Percentiles rank a stretch among this genome's conserved stretches.
These are phyloP conservation scores for Stenotaenia linearis DNA, from an alignment of 2,888 invertebrate species.

Conservation along the genomic window DNA sequence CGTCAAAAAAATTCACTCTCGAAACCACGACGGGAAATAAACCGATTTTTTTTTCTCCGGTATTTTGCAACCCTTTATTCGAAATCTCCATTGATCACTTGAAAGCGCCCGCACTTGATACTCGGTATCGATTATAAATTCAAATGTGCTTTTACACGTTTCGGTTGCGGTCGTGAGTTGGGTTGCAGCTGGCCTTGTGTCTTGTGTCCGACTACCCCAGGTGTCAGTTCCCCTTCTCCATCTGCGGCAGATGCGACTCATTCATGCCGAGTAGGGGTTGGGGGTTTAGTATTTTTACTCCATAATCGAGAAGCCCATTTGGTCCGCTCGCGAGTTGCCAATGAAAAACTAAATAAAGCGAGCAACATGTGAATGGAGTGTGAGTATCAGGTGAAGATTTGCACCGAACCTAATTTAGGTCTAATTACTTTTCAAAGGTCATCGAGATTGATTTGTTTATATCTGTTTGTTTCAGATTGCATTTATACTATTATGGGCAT, in stretches of 20 bases:
- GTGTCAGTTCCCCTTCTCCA: conserved; percentile 9
- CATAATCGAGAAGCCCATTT: not conserved
- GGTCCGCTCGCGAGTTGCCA: not conserved
- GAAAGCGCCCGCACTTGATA: not conserved
- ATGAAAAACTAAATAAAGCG: not conserved
- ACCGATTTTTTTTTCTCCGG: not conserved
- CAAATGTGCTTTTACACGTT: not conserved
- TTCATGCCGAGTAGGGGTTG: not conserved
- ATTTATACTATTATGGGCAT: not conserved
- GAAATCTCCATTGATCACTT: not conserved
- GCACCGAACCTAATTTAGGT: not conserved
- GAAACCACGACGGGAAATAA: not conserved
- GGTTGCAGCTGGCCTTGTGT: not conserved
- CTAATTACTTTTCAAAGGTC: not conserved
- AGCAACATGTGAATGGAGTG: not conserved
- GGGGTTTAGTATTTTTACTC: not conserved
- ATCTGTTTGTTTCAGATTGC: no score
- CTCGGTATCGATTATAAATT: not conserved
- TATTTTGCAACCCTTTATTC: not conserved
- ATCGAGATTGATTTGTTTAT: no score
- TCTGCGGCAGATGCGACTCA: conserved; percentile 2
- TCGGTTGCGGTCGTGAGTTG: not conserved
- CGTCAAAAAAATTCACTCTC: not conserved
- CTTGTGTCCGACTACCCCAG: not conserved
- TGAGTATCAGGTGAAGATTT: not conserved